A percentile compares a stretch with the other conserved stretches of the same genome.
phyloP scores from a whole-genome alignment of 1,140 invertebrate species.

The Bombus pascuorum region DNA sequence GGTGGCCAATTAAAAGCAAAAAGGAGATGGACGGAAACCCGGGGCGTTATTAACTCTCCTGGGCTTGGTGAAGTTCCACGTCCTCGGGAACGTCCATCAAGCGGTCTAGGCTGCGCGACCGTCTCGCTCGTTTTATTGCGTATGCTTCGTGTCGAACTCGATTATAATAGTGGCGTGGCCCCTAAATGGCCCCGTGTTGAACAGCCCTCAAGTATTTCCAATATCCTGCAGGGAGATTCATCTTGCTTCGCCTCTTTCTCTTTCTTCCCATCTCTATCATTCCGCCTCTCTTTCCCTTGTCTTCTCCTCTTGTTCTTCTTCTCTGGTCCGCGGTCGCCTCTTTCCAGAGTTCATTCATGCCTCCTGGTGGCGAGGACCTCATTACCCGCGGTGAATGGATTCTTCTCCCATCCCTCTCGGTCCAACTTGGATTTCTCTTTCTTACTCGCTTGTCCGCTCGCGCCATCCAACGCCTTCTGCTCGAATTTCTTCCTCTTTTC shows the following conservation, averaged over 20 bases:
- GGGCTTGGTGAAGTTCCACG: background rate
- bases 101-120: slow-evolving; percentile 47
- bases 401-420: slow-evolving; percentile 36
- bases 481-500: background rate
- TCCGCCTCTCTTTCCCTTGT: slow-evolving; percentile 16
- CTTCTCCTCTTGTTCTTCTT: slow-evolving; percentile 40
- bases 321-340: slow-evolving; percentile 52
- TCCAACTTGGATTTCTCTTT: slow-evolving; percentile 49
- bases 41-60: slow-evolving; percentile 30
- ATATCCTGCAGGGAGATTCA: slow-evolving; percentile 80
- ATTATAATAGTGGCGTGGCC: slow-evolving; percentile 76
- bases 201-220: slow-evolving; percentile 81
- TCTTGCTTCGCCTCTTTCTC: slow-evolving; percentile 50
- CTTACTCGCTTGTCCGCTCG: background rate
- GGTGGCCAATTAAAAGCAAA: slow-evolving; percentile 42
- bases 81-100: slow-evolving; percentile 68
- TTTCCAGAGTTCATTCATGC: slow-evolving; percentile 79
- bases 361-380: slow-evolving; percentile 79
- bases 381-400: slow-evolving; percentile 78
- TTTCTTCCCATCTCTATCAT: slow-evolving; percentile 7
- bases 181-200: slow-evolving; percentile 79
- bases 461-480: slow-evolving; percentile 1
- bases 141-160: slow-evolving; percentile 73
- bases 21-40: background rate
- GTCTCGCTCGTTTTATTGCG: slow-evolving; percentile 68